Base-by-base conservation (phyloP, 2,113 vertebrate species). In the Equus quagga region DNA sequence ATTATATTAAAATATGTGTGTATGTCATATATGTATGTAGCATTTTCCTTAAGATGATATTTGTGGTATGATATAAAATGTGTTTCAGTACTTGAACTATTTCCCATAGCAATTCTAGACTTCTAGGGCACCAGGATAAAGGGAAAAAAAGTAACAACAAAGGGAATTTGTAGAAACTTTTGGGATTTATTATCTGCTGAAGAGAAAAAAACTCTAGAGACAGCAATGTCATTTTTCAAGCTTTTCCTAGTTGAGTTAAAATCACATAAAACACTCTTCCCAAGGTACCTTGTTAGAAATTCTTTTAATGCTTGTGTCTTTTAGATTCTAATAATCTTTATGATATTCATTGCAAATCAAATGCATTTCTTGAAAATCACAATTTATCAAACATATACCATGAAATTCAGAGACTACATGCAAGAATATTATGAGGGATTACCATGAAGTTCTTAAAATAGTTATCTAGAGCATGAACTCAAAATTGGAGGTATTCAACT, bases 121-220 rank as follows among this genome's bases (percentile, higher is more conserved):
- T 78, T 46, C 36, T 67, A 54, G 21, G 51, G 7, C 8, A 93
- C 4, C 54, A 64, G 28, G 31, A 94, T 75, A 96, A 91, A 60
- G 72, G 2, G 18, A 49, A 24, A 70, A 36, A 73, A 65, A 54
- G 8, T 67, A 95, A 88, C 67, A 31, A 91, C 80, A 95, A 92
- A 90, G 46, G 9, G 18, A 86, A 10, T 94, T 92, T 94, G 26
- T 78, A 93, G 70, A 76, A 97, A 78, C 31, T 92, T 56, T 3
- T 46, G 58, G 14, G 72, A 96, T 95, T 93, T 91, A 95, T 95
- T 96, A 89, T 94, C n/a, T 93, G 24, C 26, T 58, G 5, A 70
- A 73, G 58, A 84, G 49, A 51, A 56, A 56, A 94, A 87, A 44
- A n/a, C 28, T 88, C 65, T 56, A 23, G 49, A 89, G 88, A 94